These are phyloP conservation scores for Lymantria monacha DNA, from an alignment of 2,888 invertebrate species.

Conservation along the genomic window DNA sequence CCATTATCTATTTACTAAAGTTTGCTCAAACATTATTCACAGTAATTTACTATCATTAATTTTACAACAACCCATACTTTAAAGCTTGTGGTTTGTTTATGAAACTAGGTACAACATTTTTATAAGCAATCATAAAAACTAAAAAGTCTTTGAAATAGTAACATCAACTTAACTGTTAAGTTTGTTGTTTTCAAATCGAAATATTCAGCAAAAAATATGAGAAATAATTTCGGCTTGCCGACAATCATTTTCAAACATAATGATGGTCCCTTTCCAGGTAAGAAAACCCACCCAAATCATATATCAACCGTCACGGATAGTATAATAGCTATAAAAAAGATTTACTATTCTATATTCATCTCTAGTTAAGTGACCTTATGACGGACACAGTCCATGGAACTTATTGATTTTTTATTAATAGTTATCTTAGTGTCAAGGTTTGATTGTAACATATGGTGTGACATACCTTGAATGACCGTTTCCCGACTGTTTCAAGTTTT, in stretches of 20 bases:
- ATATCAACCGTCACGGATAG: slow-evolving; percentile 76
- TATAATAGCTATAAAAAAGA: slow-evolving; percentile 74
- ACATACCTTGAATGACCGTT: slow-evolving; percentile 65
- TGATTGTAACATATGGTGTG: slow-evolving; percentile 66
- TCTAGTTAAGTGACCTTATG: slow-evolving; percentile 76
- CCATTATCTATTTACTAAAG: slow-evolving; percentile 22
- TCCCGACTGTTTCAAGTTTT: slow-evolving; percentile 54
- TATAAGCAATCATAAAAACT: slow-evolving; percentile 45
- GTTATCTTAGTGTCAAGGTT: slow-evolving; percentile 53
- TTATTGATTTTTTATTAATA: slow-evolving; percentile 70
- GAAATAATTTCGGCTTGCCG: slow-evolving; percentile 73
- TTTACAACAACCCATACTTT: slow-evolving; percentile 37
- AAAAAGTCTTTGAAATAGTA: slow-evolving; percentile 45
- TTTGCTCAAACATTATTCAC: slow-evolving; percentile 29
- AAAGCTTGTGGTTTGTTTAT: slow-evolving; percentile 51
- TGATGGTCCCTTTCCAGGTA: slow-evolving; percentile 79
- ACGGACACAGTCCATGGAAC: slow-evolving; percentile 62
- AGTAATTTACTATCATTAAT: slow-evolving; percentile 33
- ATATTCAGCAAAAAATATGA: slow-evolving; percentile 58
- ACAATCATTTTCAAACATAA: slow-evolving; percentile 74
- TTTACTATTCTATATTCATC: slow-evolving; percentile 75
- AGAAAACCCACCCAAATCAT: slow-evolving; percentile 73
- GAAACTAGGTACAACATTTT: slow-evolving; percentile 41
- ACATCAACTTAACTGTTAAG: slow-evolving; percentile 59
- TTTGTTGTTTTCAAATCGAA: slow-evolving; percentile 58